phyloP scores from a whole-genome alignment of 2,797 vertebrate species.

The Enteromius argenteus region DNA sequence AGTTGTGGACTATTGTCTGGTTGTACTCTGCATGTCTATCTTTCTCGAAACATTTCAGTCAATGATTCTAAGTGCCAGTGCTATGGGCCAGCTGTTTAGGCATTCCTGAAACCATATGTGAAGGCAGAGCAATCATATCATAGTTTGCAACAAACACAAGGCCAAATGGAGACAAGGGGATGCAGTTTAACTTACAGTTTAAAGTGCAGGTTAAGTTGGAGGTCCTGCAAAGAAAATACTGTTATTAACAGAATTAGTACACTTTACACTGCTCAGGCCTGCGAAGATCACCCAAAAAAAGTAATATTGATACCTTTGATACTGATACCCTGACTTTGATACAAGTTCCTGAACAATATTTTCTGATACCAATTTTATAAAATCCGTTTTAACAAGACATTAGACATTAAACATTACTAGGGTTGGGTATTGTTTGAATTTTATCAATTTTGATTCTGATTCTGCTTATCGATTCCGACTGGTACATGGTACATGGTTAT shows the following conservation, averaged over 20 bases:
- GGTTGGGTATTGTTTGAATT: too few relatives aligned
- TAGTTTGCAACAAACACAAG: conserved; percentile 26
- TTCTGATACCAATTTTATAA: too few relatives aligned
- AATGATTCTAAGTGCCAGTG: conserved; percentile 15
- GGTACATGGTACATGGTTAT: too few relatives aligned
- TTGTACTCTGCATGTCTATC: conserved; percentile 8
- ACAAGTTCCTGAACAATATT: too few relatives aligned
- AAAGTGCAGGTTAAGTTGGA: background rate
- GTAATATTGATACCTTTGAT: too few relatives aligned
- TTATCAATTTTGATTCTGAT: too few relatives aligned
- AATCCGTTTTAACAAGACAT: too few relatives aligned
- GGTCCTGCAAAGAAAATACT: background rate
- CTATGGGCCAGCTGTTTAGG: conserved; percentile 41
- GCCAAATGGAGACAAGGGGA: conserved; percentile 24
- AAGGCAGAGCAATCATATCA: conserved; percentile 18
- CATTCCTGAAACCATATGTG: conserved; percentile 36
- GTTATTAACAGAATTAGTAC: background rate
- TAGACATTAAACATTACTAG: too few relatives aligned
- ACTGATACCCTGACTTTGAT: too few relatives aligned
- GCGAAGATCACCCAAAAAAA: too few relatives aligned
- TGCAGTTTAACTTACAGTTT: background rate
- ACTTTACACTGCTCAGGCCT: too few relatives aligned
- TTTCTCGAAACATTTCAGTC: background rate
- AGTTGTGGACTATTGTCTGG: conserved; percentile 14
- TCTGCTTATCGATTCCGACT: too few relatives aligned